Base-by-base conservation (phyloP, 2,888 invertebrate genomes). In the Achlya flavicornis region DNA sequence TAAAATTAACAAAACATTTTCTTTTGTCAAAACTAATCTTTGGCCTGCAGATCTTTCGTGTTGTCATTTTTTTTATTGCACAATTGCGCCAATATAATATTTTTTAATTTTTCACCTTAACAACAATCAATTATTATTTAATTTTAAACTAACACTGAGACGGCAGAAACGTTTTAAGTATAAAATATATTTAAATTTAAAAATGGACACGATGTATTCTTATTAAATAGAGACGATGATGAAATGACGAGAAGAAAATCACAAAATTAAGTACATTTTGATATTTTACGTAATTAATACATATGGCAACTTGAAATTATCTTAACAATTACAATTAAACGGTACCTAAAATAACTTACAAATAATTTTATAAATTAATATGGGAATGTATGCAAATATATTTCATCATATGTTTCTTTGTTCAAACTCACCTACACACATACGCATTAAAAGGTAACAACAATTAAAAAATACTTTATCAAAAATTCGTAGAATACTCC, bases 41-140 rank as follows among this genome's bases (percentile, higher is more conserved):
- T 93, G 93, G 93, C 90, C 90, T 88, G 82, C 92, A 93, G 92
- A 92, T 92, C 92, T 89, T 89, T 83, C 78, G 75, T 60, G 74
- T 81, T 87, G 85, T 88, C 85, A 85, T 81, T 75, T 78, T 79
- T 76, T 80, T 74, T 84, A 85, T 87, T 87, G 90, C 91, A 90
- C 91, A 74, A 73, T 76, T 70, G 83, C 84, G 85, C 84, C 81
- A 75, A 80, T 76, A 77, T 72, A 72, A 72, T 70, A 66, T 67
- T 65, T 68, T 70, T 67, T 76, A 58, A 58, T 14, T 33, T 58
- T 58, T 32, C 58, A 35, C 58, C 60, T 41, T 60, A 60, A 41
- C 60, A 60, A 60, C 41, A 60, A 73, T 63, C 2, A 67, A 64
- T 71, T 76, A 76, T 74, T 71, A 75, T 68, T 67, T 69, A 63